A percentile compares a stretch with the other conserved stretches of the same genome.
These are phyloP conservation scores for Xerus inauris DNA, from an alignment of 2,113 vertebrate genomes.

Conservation along the genomic window DNA sequence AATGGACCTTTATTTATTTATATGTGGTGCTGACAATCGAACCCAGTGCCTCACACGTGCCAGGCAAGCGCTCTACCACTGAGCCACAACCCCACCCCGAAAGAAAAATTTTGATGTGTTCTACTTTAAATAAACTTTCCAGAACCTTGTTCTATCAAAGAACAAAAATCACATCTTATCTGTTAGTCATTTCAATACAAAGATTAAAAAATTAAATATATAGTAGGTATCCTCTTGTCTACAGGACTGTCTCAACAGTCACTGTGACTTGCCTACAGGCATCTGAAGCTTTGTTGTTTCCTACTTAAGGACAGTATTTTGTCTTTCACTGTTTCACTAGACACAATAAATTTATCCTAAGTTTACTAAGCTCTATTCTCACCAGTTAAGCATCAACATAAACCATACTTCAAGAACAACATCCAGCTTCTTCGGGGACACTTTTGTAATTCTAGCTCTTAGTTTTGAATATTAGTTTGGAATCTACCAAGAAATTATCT, in stretches of 20 bases:
- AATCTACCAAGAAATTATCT: slow-evolving; percentile 17
- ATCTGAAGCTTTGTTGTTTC: slow-evolving; percentile 31
- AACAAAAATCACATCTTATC: neutral
- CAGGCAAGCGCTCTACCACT: no score
- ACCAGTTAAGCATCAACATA: neutral
- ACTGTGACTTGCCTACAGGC: neutral
- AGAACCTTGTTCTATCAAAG: neutral
- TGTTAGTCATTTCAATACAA: neutral
- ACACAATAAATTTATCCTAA: slow-evolving; percentile 40
- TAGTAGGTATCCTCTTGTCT: neutral
- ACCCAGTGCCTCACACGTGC: no score
- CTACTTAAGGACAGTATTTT: slow-evolving; percentile 9
- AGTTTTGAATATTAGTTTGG: slow-evolving; percentile 20
- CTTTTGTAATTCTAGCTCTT: neutral
- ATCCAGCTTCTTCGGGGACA: neutral
- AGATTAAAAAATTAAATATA: slow-evolving; percentile 34
- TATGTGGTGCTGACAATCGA: no score
- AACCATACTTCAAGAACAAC: slow-evolving; percentile 32
- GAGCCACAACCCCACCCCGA: no score
- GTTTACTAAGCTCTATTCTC: neutral
- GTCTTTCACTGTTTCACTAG: neutral
- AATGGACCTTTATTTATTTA: no score
- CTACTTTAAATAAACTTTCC: neutral
- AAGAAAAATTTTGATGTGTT: neutral
- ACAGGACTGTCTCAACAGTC: neutral